Conservation (phyloP, 2,888 invertebrate species). For the Conops quadrifasciatus region DNA sequence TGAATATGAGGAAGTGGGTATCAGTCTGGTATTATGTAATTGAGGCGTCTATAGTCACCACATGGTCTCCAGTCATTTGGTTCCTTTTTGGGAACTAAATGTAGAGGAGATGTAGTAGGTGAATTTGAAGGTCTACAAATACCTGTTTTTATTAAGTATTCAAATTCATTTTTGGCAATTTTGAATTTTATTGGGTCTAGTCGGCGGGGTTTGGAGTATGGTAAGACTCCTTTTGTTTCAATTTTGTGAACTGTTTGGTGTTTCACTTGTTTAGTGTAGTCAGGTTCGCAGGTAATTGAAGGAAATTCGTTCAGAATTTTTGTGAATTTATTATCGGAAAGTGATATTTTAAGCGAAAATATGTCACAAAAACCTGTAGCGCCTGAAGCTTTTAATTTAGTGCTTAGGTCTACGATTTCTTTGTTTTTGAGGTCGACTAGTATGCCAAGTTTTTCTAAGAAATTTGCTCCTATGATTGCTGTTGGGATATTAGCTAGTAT, state of each 20-base stretch:
- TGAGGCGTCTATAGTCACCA: slow-evolving; percentile 11
- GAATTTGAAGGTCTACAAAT: slow-evolving; percentile 20
- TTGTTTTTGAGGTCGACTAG: not conserved
- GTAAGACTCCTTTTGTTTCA: slow-evolving; percentile 20
- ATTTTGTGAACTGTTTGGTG: slow-evolving; percentile 28
- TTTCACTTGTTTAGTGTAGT: slow-evolving; percentile 24
- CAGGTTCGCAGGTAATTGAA: not conserved
- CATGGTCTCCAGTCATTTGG: slow-evolving; percentile 23
- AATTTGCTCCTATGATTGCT: slow-evolving; percentile 4
- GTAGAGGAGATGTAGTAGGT: slow-evolving; percentile 15
- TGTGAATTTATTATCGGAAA: slow-evolving; percentile 7
- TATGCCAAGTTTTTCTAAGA: slow-evolving; percentile 3
- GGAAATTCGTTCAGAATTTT: slow-evolving; percentile 13
- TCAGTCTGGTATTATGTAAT: slow-evolving; percentile 3
- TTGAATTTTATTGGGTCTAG: slow-evolving; percentile 1
- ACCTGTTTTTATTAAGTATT: slow-evolving; percentile 6
- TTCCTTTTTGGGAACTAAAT: slow-evolving; percentile 26
- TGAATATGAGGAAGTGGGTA: slow-evolving; percentile 26
- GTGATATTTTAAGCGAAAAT: not conserved
- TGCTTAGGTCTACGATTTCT: not conserved
- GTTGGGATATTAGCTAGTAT: not conserved
- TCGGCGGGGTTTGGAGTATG: slow-evolving; percentile 18
- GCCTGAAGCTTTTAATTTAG: not conserved
- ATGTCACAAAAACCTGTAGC: not conserved
- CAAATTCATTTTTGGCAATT: slow-evolving; percentile 20